Evolutionary conservation across 1,140 invertebrate species (phyloP).

Genomic region (Macrocentrus cingulum): DNA sequence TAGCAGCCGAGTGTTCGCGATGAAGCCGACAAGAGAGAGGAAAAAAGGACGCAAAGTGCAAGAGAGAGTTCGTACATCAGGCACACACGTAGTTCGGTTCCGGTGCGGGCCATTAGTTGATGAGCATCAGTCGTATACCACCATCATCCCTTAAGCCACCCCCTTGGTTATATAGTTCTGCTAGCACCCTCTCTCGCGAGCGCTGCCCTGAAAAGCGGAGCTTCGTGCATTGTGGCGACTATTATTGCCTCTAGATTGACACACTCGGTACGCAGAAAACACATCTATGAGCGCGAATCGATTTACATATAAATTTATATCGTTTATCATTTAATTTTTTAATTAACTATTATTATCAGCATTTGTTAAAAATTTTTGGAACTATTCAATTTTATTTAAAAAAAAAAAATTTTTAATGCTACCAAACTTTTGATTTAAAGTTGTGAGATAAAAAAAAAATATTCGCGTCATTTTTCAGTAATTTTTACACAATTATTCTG

Average conservation of each 20-base stretch:
- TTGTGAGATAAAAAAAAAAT: no score
- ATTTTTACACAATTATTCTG: no score
- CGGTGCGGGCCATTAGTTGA: constrained; percentile 60
- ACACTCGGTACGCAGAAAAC: not conserved
- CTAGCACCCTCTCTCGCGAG: not conserved
- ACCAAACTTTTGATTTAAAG: no score
- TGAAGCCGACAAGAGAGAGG: constrained; percentile 8
- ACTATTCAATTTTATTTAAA: no score
- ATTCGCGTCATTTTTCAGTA: no score
- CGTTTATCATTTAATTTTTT: no score
- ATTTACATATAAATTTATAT: no score
- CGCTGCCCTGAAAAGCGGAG: not conserved
- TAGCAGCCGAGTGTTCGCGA: not conserved
- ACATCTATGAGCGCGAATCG: no score
- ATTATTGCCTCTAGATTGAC: not conserved
- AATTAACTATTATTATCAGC: no score
- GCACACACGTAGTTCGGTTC: constrained; percentile 47
- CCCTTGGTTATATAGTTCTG: not conserved
- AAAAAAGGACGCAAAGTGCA: no score
- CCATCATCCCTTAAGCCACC: constrained; percentile 32
- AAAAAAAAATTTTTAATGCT: no score
- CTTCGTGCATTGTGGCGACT: constrained; percentile 6
- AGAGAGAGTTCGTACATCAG: constrained; percentile 4
- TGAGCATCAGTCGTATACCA: constrained; percentile 40
- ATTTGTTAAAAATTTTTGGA: no score